These are phyloP conservation scores for Heliconius melpomene DNA, from an alignment of 1,140 invertebrate genomes.

Conservation along the genomic window DNA sequence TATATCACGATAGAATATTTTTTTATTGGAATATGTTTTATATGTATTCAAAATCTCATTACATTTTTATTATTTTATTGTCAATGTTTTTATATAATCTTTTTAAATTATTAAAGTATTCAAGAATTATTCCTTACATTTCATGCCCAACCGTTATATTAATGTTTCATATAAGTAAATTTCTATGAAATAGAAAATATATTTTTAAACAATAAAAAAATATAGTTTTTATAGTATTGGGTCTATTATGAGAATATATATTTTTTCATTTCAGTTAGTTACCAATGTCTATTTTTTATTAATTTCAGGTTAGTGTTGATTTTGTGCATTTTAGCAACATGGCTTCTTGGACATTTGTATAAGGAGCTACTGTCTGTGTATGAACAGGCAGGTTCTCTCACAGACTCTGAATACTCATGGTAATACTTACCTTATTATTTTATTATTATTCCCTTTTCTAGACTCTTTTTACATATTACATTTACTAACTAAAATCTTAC, in stretches of 20 bases:
- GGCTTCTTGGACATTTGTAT: constrained; percentile 81
- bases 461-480: too few relatives aligned
- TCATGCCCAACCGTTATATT: too few relatives aligned
- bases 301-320: constrained; percentile 30
- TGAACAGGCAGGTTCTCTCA: constrained; percentile 65
- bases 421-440: constrained; percentile 29
- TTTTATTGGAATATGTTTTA: not conserved
- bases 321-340: constrained; percentile 79
- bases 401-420: constrained; percentile 68
- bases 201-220: too few relatives aligned
- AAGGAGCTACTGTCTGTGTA: constrained; percentile 76
- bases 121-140: too few relatives aligned
- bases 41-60: not conserved
- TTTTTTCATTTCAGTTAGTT: too few relatives aligned
- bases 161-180: too few relatives aligned
- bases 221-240: too few relatives aligned
- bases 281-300: not conserved
- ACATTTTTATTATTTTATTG: not conserved
- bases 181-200: too few relatives aligned
- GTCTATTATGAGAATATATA: too few relatives aligned
- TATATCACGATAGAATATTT: not conserved
- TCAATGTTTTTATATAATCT: not conserved
- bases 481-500: too few relatives aligned
- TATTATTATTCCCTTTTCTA: too few relatives aligned
- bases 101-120: too few relatives aligned